phyloP scores from a whole-genome alignment of 2,888 invertebrate species.

The Limenitis arthemis region DNA sequence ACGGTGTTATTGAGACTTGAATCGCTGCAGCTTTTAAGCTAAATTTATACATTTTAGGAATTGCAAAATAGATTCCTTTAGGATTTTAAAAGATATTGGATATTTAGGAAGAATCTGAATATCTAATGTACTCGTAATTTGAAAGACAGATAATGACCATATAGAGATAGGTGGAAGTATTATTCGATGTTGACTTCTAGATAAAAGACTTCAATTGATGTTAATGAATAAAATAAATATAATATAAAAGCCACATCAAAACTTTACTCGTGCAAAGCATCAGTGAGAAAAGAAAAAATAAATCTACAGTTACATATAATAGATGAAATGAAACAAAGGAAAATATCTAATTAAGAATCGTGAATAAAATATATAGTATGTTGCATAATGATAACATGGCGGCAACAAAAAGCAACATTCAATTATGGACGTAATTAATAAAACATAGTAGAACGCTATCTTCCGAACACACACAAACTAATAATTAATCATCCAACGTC shows the following conservation, averaged over 20 bases:
- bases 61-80: background rate
- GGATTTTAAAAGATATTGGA: background rate
- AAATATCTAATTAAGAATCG: too few relatives aligned
- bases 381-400: conserved; percentile 5
- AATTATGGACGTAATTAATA: conserved; percentile 30
- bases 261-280: too few relatives aligned
- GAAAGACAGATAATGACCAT: too few relatives aligned
- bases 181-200: too few relatives aligned
- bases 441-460: conserved; percentile 38
- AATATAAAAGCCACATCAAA: too few relatives aligned
- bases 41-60: conserved; percentile 1
- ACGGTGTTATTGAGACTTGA: conserved; percentile 10
- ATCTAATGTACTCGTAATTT: too few relatives aligned
- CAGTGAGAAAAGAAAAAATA: too few relatives aligned
- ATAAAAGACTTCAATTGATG: too few relatives aligned
- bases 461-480: conserved; percentile 68
- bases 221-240: too few relatives aligned
- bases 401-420: conserved; percentile 10
- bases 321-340: too few relatives aligned
- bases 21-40: background rate
- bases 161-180: too few relatives aligned
- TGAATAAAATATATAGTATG: background rate
- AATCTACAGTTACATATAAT: too few relatives aligned
- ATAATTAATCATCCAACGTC: conserved; percentile 70
- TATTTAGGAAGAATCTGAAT: background rate